Conservation (phyloP, 30 jellyfish, hydroid and myxozoan genomes). For the Hydractinia symbiolongicarpus region DNA sequence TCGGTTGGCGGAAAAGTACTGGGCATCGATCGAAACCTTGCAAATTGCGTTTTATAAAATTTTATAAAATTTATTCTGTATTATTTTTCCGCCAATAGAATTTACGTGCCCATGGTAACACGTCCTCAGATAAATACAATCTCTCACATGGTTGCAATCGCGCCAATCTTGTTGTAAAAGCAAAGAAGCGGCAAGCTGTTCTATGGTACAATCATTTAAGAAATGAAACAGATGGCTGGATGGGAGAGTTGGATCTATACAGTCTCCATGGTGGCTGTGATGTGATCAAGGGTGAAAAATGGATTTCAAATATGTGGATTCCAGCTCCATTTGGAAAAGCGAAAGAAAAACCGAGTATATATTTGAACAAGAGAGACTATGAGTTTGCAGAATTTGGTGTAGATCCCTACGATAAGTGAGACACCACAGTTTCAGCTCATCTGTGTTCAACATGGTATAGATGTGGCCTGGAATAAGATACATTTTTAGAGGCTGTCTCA, state of each 20-base stretch:
- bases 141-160: conserved; percentile 71
- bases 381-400: conserved; percentile 35
- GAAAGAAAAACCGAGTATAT: conserved; percentile 60
- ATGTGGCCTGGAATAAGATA: no score
- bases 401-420: no score
- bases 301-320: conserved; percentile 97
- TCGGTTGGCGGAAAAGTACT: no score
- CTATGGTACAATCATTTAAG: conserved; percentile 94
- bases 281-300: conserved; percentile 87
- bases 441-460: no score
- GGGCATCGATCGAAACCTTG: no score
- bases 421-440: no score
- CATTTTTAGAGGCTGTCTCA: no score
- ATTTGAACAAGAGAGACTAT: conserved; percentile 60
- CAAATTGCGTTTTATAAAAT: no score
- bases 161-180: conserved; percentile 70
- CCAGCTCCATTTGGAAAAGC: conserved; percentile 88
- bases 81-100: conserved; percentile 1
- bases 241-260: conserved; percentile 82
- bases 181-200: conserved; percentile 78
- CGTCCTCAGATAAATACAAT: conserved; percentile 65
- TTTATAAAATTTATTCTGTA: no score
- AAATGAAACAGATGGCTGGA: conserved; percentile 75
- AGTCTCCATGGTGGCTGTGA: conserved; percentile 99
- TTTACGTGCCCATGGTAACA: conserved; percentile 34